Evolutionary conservation across 2,797 vertebrate species (phyloP).

Genomic region (Coccyzus lansbergi): DNA sequence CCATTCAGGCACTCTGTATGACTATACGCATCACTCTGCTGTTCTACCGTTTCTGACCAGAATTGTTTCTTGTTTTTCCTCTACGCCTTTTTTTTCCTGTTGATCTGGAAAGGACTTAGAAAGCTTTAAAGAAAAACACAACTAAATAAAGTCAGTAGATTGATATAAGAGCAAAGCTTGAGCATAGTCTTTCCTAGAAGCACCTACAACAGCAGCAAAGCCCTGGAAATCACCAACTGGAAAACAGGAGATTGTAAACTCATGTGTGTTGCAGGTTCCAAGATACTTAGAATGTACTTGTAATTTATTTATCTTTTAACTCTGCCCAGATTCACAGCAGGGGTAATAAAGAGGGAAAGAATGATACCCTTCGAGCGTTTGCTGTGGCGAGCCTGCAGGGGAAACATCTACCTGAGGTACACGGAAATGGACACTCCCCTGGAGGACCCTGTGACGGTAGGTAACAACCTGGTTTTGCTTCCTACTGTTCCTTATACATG

Average conservation of each 20-base stretch:
- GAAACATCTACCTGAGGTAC: constrained; percentile 83
- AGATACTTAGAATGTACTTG: background rate
- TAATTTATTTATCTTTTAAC: background rate
- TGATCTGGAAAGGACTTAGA: background rate
- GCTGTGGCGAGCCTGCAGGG: constrained; percentile 82
- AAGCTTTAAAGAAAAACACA: background rate
- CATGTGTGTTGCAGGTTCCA: background rate
- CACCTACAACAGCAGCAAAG: background rate
- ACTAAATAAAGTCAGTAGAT: background rate
- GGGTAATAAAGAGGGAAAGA: constrained; percentile 80
- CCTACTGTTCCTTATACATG: rapidly evolving
- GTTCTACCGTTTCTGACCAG: background rate
- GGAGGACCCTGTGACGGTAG: constrained; percentile 81
- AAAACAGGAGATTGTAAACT: background rate
- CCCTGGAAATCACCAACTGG: background rate
- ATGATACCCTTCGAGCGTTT: constrained; percentile 82
- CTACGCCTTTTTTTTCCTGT: background rate
- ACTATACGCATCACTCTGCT: background rate
- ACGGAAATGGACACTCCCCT: constrained; percentile 77
- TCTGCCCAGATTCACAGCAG: constrained; percentile 78
- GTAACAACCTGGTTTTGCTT: background rate
- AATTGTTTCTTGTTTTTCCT: background rate
- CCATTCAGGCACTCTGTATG: background rate
- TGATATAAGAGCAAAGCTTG: background rate
- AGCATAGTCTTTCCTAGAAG: background rate